Evolutionary conservation across 23 tunicate genomes (phyloP).

Genomic region (Botrylloides violaceus): DNA sequence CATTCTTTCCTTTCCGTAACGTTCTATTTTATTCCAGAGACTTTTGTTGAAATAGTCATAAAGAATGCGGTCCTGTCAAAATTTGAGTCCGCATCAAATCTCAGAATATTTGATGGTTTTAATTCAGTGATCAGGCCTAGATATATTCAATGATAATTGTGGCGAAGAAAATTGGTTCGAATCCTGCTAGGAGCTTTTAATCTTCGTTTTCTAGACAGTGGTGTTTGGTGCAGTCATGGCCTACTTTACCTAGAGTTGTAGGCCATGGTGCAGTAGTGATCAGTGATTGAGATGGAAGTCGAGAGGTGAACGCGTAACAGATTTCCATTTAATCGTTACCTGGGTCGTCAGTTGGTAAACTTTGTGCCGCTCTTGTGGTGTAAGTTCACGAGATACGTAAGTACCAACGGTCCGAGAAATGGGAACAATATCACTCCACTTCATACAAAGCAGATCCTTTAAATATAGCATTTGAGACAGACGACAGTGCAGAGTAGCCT

Average conservation of each 20-base stretch:
- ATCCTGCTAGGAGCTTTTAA: too few relatives aligned
- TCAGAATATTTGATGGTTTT: background rate
- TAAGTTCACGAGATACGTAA: background rate
- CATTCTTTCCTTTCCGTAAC: constrained; percentile 3
- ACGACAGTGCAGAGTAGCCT: too few relatives aligned
- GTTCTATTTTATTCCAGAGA: constrained; percentile 15
- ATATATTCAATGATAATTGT: too few relatives aligned
- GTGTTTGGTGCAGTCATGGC: too few relatives aligned
- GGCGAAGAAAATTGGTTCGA: too few relatives aligned
- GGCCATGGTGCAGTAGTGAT: too few relatives aligned
- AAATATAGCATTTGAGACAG: too few relatives aligned
- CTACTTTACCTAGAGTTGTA: too few relatives aligned
- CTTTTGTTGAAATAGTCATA: constrained; percentile 21
- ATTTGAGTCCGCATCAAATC: background rate
- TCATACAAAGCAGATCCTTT: constrained; percentile 4
- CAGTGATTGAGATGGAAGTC: too few relatives aligned
- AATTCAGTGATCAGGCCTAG: background rate
- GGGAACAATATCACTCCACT: constrained; percentile 11
- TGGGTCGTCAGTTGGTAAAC: background rate
- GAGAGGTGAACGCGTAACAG: too few relatives aligned
- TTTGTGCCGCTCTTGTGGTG: background rate
- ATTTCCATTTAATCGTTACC: too few relatives aligned
- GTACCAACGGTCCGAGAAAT: background rate
- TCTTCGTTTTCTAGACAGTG: too few relatives aligned
- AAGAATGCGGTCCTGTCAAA: constrained; percentile 7